Evolutionary conservation across 2,888 invertebrate species (phyloP).

Genomic region (Serripes groenlandicus): DNA sequence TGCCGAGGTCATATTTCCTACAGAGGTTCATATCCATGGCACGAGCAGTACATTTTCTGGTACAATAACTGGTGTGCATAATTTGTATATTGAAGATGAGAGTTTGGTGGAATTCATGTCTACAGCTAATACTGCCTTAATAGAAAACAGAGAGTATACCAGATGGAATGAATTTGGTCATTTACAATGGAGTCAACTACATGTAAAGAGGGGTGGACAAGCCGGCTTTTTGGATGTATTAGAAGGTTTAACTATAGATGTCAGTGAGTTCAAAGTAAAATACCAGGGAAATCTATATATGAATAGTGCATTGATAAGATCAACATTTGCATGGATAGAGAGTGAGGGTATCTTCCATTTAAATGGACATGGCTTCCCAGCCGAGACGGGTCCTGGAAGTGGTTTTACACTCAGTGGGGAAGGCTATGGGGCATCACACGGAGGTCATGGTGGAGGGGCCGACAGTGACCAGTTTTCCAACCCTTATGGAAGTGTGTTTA

Average conservation of each 20-base stretch:
- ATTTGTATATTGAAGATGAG: conserved; percentile 73
- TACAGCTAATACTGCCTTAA: conserved; percentile 75
- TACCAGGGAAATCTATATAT: conserved; percentile 76
- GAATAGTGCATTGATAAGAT: conserved; percentile 75
- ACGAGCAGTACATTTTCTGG: conserved; percentile 76
- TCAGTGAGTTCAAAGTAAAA: conserved; percentile 76
- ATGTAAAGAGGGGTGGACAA: conserved; percentile 71
- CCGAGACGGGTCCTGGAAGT: conserved; percentile 71
- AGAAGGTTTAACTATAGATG: conserved; percentile 55
- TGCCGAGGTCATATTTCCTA: conserved; percentile 75
- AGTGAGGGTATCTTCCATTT: conserved; percentile 78
- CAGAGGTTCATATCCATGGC: conserved; percentile 78
- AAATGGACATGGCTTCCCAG: conserved; percentile 72
- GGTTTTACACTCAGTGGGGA: conserved; percentile 65
- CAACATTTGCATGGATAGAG: conserved; percentile 78
- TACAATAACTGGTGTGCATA: conserved; percentile 71
- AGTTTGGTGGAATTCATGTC: conserved; percentile 71
- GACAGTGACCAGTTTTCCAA: conserved; percentile 49
- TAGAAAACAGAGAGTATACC: conserved; percentile 70
- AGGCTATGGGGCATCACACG: conserved; percentile 78
- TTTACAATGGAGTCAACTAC: conserved; percentile 71
- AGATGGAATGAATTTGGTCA: conserved; percentile 67
- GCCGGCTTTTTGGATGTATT: conserved; percentile 70
- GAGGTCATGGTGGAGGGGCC: conserved; percentile 77
- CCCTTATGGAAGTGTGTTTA: conserved; percentile 76